phyloP scores from a whole-genome alignment of 1,140 invertebrate species.

The Drosophila santomea region DNA sequence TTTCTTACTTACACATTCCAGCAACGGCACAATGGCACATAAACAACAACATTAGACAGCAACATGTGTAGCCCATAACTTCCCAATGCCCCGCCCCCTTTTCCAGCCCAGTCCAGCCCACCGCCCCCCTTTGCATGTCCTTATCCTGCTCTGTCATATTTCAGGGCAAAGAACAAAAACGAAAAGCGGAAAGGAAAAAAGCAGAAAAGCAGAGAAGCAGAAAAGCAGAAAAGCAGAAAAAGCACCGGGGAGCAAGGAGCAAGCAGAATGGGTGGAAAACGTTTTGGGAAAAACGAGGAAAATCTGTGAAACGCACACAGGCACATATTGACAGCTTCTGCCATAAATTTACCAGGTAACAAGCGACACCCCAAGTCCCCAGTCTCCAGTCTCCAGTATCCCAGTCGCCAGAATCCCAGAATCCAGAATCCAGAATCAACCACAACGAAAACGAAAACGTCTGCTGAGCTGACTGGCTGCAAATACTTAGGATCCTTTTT shows the following conservation, averaged over 20 bases:
- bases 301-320: constrained; percentile 2
- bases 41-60: constrained; percentile 52
- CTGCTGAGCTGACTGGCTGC: constrained; percentile 1
- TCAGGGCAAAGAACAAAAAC: constrained; percentile 38
- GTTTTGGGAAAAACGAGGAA: neutral
- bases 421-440: neutral
- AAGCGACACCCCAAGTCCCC: constrained; percentile 18
- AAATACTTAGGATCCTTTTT: neutral
- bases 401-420: no score
- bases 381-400: neutral
- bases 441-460: neutral
- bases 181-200: constrained; percentile 7
- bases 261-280: neutral
- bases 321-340: constrained; percentile 67
- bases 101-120: neutral
- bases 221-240: constrained; percentile 37
- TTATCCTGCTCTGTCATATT: constrained; percentile 60
- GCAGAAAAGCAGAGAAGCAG: neutral
- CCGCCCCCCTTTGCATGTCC: constrained; percentile 12
- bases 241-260: neutral
- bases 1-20: constrained; percentile 63
- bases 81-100: constrained; percentile 8
- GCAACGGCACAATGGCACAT: constrained; percentile 21
- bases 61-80: constrained; percentile 72
- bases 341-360: constrained; percentile 73